Evolutionary conservation across 1,140 invertebrate species (phyloP), one percentile per base, ranked within the genome.

Genomic region (Branchinecta lindahli): DNA sequence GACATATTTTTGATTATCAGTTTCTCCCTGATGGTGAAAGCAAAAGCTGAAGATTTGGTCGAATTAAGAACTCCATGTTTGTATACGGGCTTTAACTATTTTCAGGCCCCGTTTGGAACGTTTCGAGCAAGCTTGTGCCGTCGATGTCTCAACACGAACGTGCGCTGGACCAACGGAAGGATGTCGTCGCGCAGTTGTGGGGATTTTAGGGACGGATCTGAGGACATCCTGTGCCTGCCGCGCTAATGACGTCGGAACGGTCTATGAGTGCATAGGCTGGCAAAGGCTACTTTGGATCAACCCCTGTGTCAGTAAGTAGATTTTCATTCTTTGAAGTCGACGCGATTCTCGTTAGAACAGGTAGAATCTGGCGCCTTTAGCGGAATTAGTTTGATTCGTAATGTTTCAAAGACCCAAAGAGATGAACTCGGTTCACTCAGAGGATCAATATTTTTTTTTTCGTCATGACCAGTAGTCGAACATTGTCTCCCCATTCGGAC

Each of bases 271-370:
- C 74, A 81, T 92, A 4, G 91, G 90, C 61, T 94, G 91, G 91
- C 89, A 92, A 74, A 79, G 90, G 66, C 83, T 93, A n/a, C 83
- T 94, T 7, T 93, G 91, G 90, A 85, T 92, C 67, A 94, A 94
- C 77, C 89, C 90, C 8, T 94, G 91, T 77, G 90, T 94, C 68
- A 90, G 91, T 94, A 79, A 86, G 88, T 82, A 46, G 46, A 67
- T 61, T 67, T 33, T 33, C 33, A 33, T 1, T 33, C 33, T 33
- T 33, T 5, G 5, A 33, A 33, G 5, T 5, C 1, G 33, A 33
- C 5, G 33, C 33, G 33, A 33, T 33, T 33, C 33, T 3, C 33
- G 1, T 33, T 33, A 33, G 5, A 33, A 33, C 33, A n/a, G 33
- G 33, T 33, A 33, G 33, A 33, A 33, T 33, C 33, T 3, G 1